Evolutionary conservation across 2,113 vertebrate genomes (phyloP), one percentile per base, ranked within the genome.

Genomic region (Lontra canadensis): DNA sequence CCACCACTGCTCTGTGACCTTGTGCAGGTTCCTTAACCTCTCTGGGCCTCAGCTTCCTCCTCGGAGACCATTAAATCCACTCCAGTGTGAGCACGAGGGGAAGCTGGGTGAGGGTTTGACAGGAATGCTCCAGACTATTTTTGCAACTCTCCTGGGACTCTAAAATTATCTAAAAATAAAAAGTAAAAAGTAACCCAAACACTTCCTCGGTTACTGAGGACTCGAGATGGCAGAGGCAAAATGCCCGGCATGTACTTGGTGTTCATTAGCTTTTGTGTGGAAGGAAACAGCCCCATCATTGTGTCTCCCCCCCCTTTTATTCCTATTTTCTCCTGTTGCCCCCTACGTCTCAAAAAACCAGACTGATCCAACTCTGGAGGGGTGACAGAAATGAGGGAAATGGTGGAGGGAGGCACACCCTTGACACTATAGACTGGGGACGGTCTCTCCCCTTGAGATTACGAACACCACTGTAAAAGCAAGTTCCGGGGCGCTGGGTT

Each of bases 351-450:
- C 39, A 9, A 29, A 3, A 34, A 1, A 57, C 8, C 14, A 34
- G 36, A 44, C 0, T 0, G 14, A 34, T 1, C 55, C 57, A 20
- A 18, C 1, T 36, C 26, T 1, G 59, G 7, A 9, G 11, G 34
- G 49, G n/a, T 10, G 49, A 12, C 1, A 13, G 84, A 52, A 71
- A 61, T 0, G 1, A 23, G 78, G 26, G 73, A 34, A 81, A 8
- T 17, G 1, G 1, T 8, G 18, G 1, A 3, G 2, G 34, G 74
- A 49, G 49, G 10, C 42, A 6, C 2, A 31, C 5, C n/a, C 86
- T 69, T 0, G 7, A 10, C 9, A 1, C 44, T 4, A 8, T 0
- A 3, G 49, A 47, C 3, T 10, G 5, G 29, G 20, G 36, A 10
- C 14, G 13, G 9, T 1, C 11, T 34, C 31, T 52, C n/a, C 47